Evolutionary conservation across 2,888 invertebrate genomes (phyloP).

Genomic region (Lysandra coridon): DNA sequence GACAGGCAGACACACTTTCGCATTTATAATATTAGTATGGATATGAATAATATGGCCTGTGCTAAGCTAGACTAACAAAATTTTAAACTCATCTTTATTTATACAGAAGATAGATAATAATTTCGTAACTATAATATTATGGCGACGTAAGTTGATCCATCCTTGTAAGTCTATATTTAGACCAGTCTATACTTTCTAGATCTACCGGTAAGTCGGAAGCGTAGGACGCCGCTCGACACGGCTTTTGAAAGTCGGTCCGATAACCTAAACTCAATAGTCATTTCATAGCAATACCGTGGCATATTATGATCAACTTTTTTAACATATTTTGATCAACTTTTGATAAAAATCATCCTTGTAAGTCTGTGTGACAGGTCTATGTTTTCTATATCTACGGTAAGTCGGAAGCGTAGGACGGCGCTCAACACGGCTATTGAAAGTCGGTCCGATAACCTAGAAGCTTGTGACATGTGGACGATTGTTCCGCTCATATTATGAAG

Average conservation of each 20-base stretch:
- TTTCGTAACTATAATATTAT: too few species aligned
- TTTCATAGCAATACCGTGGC: too few species aligned
- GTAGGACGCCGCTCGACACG: background rate
- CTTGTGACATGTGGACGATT: background rate
- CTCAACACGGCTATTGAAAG: conserved; percentile 12
- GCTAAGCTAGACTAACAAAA: too few species aligned
- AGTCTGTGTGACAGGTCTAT: background rate
- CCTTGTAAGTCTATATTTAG: background rate
- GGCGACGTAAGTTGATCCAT: too few species aligned
- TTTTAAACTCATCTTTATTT: too few species aligned
- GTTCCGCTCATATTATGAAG: background rate
- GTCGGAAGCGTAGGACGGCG: conserved; percentile 10
- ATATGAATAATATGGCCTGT: too few species aligned
- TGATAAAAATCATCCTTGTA: background rate
- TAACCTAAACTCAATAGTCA: background rate
- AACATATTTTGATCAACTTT: too few species aligned
- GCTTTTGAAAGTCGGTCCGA: background rate
- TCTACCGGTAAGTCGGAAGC: background rate
- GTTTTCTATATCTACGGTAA: background rate
- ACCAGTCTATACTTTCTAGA: background rate
- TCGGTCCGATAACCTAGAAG: conserved; percentile 11
- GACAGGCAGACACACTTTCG: too few species aligned
- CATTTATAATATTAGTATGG: too few species aligned
- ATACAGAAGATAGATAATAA: too few species aligned
- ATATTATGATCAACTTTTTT: too few species aligned